Evolutionary conservation across 2,113 vertebrate genomes (phyloP).

Genomic region (Thunnus thynnus): DNA sequence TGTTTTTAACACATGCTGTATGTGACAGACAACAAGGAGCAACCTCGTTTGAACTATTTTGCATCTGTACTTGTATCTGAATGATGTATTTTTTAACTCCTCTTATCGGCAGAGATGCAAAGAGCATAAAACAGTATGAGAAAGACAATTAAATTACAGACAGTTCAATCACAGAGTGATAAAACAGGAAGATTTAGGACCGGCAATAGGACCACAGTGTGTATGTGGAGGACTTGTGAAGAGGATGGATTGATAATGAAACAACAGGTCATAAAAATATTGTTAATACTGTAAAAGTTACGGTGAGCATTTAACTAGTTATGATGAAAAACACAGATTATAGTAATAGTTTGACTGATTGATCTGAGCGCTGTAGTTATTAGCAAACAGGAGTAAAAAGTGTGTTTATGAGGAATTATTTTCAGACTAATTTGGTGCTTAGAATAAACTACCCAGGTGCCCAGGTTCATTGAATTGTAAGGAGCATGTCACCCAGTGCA

Average conservation of each 20-base stretch:
- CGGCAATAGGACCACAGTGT: neutral
- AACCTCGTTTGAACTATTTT: neutral
- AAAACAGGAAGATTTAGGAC: conserved; percentile 29
- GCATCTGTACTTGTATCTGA: neutral
- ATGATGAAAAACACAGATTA: neutral
- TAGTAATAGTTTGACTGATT: too few species aligned
- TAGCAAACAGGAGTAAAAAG: too few species aligned
- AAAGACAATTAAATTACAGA: conserved; percentile 32
- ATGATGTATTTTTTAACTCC: neutral
- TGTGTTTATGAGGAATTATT: too few species aligned
- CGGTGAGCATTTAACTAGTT: neutral
- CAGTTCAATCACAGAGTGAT: conserved; percentile 9
- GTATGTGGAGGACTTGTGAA: neutral
- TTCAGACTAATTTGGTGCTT: too few species aligned
- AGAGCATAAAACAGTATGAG: conserved; percentile 26
- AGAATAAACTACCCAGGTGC: too few species aligned
- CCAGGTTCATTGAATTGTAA: too few species aligned
- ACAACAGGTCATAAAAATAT: neutral
- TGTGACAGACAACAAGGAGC: neutral
- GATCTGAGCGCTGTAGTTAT: too few species aligned
- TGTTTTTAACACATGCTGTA: neutral
- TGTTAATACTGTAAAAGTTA: neutral
- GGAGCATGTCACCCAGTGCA: too few species aligned
- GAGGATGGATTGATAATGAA: neutral
- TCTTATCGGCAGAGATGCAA: neutral